Base-by-base conservation (phyloP, 2,888 invertebrate genomes). In the Phania funesta region DNA sequence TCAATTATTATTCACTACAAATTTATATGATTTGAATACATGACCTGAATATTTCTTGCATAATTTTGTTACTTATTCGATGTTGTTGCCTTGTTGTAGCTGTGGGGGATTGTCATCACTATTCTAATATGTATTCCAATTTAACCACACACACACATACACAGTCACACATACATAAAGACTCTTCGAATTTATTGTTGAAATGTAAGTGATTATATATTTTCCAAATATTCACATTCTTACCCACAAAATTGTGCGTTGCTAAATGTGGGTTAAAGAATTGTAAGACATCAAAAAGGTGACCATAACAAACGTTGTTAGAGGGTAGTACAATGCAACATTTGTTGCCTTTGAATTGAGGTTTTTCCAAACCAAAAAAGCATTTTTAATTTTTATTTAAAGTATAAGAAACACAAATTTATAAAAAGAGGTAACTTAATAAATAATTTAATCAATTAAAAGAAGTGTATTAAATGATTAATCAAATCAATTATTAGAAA, bases 41-140 rank as follows among this genome's bases (percentile, higher is more conserved):
- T 81, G 81, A 81, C 81, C 77, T 68, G 62, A 67, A 81, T 81
- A 77, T 35, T 73, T 67, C 64, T 16, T 22, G 24, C 24, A 64
- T 26, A 46, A 56, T 62, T 68, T 38, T 11, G 20, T 60, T 52
- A 56, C 32, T 16, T 50, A 41, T 41, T 29, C 29, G 18, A 16
- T 54, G 52, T 18, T 50, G 38, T 29, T 67, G 18, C 26, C 26
- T 68, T 60, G 68, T 18, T 74, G n/a, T n/a, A n/a, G 52, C 50
- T 52, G 52, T 16, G 32, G 56, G 62, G 41, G n/a, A 26, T 62
- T 62, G 62, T 60, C 73, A 50, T 62, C 56, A 48, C n/a, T n/a
- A n/a, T n/a, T n/a, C n/a, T n/a, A 62, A 41, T 41, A 29, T 38
- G 16, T 29, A 52, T 41, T 60, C 24, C 22, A 41, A 71, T 48